phyloP scores from a whole-genome alignment of 2,113 vertebrate genomes.

The Pseudolaguvia tuberculata region DNA sequence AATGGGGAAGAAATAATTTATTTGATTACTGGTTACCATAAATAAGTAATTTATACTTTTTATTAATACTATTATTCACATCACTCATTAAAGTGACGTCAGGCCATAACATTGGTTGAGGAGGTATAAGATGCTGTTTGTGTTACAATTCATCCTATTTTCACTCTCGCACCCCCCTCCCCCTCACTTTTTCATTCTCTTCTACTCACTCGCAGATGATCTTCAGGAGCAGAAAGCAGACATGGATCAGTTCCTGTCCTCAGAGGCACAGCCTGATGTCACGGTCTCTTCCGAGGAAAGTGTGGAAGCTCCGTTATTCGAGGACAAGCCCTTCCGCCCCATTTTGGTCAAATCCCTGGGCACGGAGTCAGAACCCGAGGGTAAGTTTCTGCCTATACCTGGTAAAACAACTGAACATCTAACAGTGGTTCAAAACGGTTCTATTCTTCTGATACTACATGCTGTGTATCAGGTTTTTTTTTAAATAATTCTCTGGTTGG shows the following conservation, averaged over 20 bases:
- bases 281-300: conserved; percentile 89
- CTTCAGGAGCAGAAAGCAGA: conserved; percentile 90
- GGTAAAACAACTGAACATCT: background rate
- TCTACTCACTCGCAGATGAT: conserved; percentile 70
- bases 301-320: conserved; percentile 72
- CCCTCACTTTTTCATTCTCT: background rate
- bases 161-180: background rate
- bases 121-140: too few relatives aligned
- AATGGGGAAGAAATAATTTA: too few relatives aligned
- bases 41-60: too few relatives aligned
- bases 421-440: background rate
- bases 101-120: too few relatives aligned
- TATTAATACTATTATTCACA: too few relatives aligned
- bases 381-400: conserved; percentile 60
- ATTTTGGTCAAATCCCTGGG: conserved; percentile 88
- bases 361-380: conserved; percentile 78
- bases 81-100: too few relatives aligned
- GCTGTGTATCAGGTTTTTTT: background rate
- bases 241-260: conserved; percentile 92
- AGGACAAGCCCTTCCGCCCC: conserved; percentile 82
- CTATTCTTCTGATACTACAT: background rate
- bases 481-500: too few relatives aligned
- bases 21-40: too few relatives aligned
- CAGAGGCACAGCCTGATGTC: conserved; percentile 84
- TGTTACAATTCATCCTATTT: too few relatives aligned